Conservation (phyloP, 2,888 invertebrate species). For the Rotaria socialis region DNA sequence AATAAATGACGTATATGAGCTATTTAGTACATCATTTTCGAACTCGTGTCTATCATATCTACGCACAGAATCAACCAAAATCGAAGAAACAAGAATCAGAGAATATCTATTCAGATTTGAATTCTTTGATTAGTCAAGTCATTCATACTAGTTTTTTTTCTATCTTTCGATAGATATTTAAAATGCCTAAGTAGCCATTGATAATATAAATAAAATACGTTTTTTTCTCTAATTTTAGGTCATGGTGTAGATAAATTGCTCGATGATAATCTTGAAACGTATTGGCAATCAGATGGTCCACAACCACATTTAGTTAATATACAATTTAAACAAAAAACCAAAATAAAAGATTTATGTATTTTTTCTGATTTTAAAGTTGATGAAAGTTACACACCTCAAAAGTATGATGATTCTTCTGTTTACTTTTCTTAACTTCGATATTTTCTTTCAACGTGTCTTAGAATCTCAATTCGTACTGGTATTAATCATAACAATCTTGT, state of each 20-base stretch:
- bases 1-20: no score
- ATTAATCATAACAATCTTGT: constrained; percentile 93
- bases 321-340: constrained; percentile 88
- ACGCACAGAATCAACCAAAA: no score
- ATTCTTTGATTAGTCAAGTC: no score
- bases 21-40: no score
- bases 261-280: constrained; percentile 90
- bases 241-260: constrained; percentile 87
- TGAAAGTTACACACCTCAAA: constrained; percentile 94
- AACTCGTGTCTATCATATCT: no score
- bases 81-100: no score
- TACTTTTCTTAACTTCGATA: constrained; percentile 49
- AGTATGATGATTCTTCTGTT: constrained; percentile 52
- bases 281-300: constrained; percentile 99
- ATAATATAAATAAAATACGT: no score
- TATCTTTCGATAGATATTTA: no score
- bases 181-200: no score
- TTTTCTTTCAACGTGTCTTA: constrained; percentile 56
- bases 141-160: no score
- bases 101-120: no score
- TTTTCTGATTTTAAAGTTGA: constrained; percentile 96
- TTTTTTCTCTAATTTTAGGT: constrained; percentile 82
- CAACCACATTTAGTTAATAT: constrained; percentile 94
- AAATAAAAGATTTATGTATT: constrained; percentile 87
- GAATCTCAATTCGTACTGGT: constrained; percentile 68